phyloP scores from a whole-genome alignment of 2,797 vertebrate species.

The Sus cebifrons region DNA sequence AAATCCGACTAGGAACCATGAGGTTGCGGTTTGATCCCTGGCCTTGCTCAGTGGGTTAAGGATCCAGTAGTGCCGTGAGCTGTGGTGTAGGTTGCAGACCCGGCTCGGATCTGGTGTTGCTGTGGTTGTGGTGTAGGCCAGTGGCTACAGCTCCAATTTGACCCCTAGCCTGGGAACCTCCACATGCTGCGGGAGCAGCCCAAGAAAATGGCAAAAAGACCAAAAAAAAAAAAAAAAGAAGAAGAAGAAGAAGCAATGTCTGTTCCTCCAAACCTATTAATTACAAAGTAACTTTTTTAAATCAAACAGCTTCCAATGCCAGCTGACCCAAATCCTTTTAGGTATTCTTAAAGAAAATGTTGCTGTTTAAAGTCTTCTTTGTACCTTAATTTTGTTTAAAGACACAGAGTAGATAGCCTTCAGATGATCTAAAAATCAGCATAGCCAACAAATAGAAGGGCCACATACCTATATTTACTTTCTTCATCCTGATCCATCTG shows the following conservation, averaged over 20 bases:
- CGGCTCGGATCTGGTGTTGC: too few species aligned
- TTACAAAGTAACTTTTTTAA: neutral
- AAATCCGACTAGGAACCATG: too few species aligned
- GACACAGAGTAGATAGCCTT: conserved; percentile 11
- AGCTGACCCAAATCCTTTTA: conserved; percentile 48
- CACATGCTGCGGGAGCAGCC: too few species aligned
- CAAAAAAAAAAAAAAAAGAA: too few species aligned
- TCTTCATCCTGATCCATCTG: conserved; percentile 98
- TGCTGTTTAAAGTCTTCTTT: neutral
- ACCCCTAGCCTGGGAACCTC: too few species aligned
- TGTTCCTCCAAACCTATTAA: neutral
- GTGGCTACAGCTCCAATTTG: too few species aligned
- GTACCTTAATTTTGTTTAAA: conserved; percentile 49
- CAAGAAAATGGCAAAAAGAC: too few species aligned
- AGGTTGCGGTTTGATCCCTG: too few species aligned
- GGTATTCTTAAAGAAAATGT: conserved; percentile 39
- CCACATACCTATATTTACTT: conserved; percentile 94
- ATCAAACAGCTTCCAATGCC: neutral
- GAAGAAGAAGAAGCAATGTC: neutral
- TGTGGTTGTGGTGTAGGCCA: too few species aligned
- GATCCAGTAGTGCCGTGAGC: too few species aligned
- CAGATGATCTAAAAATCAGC: conserved; percentile 53
- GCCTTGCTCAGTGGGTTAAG: too few species aligned
- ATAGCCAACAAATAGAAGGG: conserved; percentile 57
- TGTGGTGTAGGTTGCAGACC: too few species aligned